Evolutionary conservation across 2,113 vertebrate species (phyloP).

Genomic region (Sander lucioperca): DNA sequence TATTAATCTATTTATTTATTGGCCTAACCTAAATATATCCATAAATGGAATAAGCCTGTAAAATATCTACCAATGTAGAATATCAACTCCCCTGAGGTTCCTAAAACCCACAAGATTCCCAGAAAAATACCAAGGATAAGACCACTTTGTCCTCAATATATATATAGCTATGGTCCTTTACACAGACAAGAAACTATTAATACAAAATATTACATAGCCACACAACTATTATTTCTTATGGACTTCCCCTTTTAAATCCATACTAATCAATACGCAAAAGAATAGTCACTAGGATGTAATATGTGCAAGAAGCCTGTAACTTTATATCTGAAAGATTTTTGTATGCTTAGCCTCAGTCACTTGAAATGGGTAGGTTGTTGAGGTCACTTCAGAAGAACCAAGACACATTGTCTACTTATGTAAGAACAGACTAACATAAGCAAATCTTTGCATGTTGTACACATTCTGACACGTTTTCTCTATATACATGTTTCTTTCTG

Average conservation of each 20-base stretch:
- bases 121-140: neutral
- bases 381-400: neutral
- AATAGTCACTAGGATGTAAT: neutral
- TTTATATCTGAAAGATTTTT: neutral
- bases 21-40: neutral
- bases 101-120: neutral
- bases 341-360: too few relatives aligned
- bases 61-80: neutral
- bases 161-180: neutral
- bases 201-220: neutral
- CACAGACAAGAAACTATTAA: neutral
- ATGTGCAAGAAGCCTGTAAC: conserved; percentile 8
- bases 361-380: neutral
- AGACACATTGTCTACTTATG: neutral
- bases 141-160: neutral
- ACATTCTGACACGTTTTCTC: neutral
- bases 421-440: neutral
- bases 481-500: neutral
- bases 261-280: neutral
- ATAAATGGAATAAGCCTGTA: neutral
- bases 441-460: neutral
- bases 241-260: neutral
- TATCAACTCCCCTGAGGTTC: too few relatives aligned
- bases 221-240: neutral
- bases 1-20: neutral